These are phyloP conservation scores for Neostethus bicornis DNA, from an alignment of 2,797 vertebrate species.

Conservation along the genomic window DNA sequence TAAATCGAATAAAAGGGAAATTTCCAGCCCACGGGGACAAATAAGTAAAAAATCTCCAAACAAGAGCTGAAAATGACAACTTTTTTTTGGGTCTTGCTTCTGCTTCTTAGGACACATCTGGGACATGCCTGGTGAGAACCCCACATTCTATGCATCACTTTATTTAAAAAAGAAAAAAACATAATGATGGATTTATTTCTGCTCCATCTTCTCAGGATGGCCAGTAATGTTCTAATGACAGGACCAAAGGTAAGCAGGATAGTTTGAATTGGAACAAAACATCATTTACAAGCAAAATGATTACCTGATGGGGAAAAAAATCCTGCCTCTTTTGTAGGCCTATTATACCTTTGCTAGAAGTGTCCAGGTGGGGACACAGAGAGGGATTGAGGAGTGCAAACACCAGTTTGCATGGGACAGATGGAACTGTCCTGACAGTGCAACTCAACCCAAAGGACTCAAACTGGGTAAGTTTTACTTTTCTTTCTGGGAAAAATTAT, in stretches of 20 bases:
- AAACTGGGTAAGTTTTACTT: conserved; percentile 80
- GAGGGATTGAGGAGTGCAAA: conserved; percentile 90
- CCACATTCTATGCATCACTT: not conserved
- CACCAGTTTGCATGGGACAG: conserved; percentile 92
- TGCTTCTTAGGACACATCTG: conserved; percentile 46
- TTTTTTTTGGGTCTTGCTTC: conserved; percentile 56
- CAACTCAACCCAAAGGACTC: conserved; percentile 87
- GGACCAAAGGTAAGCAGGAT: conserved; percentile 89
- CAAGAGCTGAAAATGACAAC: conserved; percentile 49
- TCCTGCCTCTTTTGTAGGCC: conserved; percentile 74
- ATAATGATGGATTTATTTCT: not conserved
- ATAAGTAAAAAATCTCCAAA: conserved; percentile 28
- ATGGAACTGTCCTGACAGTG: conserved; percentile 93
- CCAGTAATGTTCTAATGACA: conserved; percentile 95
- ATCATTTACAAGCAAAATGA: not conserved
- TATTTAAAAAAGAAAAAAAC: not conserved
- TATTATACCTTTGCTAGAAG: conserved; percentile 88
- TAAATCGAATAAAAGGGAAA: conserved; percentile 59
- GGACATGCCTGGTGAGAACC: conserved; percentile 78
- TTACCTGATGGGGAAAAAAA: too few relatives aligned
- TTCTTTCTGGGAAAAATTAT: not conserved
- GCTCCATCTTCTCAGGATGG: conserved; percentile 80
- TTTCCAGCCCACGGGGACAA: conserved; percentile 28
- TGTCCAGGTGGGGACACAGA: conserved; percentile 88
- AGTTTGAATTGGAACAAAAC: not conserved